Evolutionary conservation across 2,113 vertebrate species (phyloP).

Genomic region (Xiphias gladius): DNA sequence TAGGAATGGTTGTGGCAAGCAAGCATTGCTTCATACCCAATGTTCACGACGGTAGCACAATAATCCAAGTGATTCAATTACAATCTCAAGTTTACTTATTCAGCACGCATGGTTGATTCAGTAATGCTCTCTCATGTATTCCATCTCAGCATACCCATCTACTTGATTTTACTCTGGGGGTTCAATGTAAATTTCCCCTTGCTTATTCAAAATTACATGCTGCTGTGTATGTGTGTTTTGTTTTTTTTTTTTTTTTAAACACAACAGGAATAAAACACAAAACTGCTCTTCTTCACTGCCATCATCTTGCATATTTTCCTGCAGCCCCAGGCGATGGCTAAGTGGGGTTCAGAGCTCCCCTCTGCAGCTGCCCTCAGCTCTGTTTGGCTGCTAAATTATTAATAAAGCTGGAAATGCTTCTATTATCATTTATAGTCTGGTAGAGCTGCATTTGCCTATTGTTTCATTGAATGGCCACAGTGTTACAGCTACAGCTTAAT

Average conservation of each 20-base stretch:
- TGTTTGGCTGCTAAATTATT: slow-evolving; percentile 83
- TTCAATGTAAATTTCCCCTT: slow-evolving; percentile 61
- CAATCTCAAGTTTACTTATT: slow-evolving; percentile 67
- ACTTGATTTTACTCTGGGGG: slow-evolving; percentile 73
- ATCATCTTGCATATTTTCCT: slow-evolving; percentile 66
- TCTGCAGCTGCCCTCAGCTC: slow-evolving; percentile 67
- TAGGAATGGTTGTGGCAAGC: slow-evolving; percentile 69
- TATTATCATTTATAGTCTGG: slow-evolving; percentile 70
- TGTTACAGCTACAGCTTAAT: slow-evolving; percentile 35
- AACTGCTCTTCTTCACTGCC: slow-evolving; percentile 48
- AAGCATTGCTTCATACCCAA: slow-evolving; percentile 54
- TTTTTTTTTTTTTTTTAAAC: neutral
- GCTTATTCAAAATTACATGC: slow-evolving; percentile 55
- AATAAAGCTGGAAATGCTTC: slow-evolving; percentile 76
- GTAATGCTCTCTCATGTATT: slow-evolving; percentile 58
- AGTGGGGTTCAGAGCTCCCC: slow-evolving; percentile 67
- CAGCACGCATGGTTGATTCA: slow-evolving; percentile 67
- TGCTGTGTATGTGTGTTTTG: neutral
- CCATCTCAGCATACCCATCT: slow-evolving; percentile 53
- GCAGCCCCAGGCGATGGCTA: slow-evolving; percentile 69
- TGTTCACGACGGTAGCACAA: slow-evolving; percentile 63
- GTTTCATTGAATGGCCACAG: slow-evolving; percentile 57
- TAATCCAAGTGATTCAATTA: slow-evolving; percentile 74
- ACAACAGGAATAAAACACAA: slow-evolving; percentile 47
- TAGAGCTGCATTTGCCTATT: slow-evolving; percentile 65